Evolutionary conservation across 2,797 vertebrate genomes (phyloP), one percentile per base, ranked within the genome.

Genomic region (Microchirus variegatus): DNA sequence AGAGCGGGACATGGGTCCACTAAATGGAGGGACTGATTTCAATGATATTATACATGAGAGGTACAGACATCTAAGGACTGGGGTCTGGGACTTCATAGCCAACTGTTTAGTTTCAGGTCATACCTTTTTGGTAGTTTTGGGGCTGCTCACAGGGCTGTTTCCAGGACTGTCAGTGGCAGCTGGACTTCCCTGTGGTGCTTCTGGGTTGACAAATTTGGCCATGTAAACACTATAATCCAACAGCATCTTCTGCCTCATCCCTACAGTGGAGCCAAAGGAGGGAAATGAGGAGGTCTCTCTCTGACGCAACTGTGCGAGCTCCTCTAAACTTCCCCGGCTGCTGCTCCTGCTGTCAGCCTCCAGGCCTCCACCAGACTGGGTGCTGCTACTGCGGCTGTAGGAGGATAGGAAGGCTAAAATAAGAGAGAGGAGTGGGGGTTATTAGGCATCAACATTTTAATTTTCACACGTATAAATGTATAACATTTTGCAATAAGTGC

Each of bases 181-280:
- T 2, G 95, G 94, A 81, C 95, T 97, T 55, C 73, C 77, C 8
- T 40, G 57, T 0, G 60, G 64, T 2, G 75, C 74, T 45, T 92
- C 94, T 1, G 87, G 90, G 42, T 93, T 95, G 75, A 98, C 79
- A 66, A 96, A 99, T 70, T 95, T 95, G 47, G 96, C 95, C 97
- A 99, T 98, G 73, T 98, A 99, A 81, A 97, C 70, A 0, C 70
- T 94, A 77, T 99, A 99, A 84, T 99, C 97, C 82, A 98, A 85
- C 66, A 96, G 90, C 91, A 95, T 90, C 80, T 96, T 98, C 84
- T 96, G 96, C 71, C 92, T 92, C 47, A 92, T 35, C 0, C 82
- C 90, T 60, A 87, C 88, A 37, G 86, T 48, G 84, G 87, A 60
- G 26, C 80, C 70, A 44, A 52, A 73, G 63, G 75, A 56, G 42